Base-by-base conservation (phyloP, 2,888 invertebrate genomes). In the Volucella bombylans region DNA sequence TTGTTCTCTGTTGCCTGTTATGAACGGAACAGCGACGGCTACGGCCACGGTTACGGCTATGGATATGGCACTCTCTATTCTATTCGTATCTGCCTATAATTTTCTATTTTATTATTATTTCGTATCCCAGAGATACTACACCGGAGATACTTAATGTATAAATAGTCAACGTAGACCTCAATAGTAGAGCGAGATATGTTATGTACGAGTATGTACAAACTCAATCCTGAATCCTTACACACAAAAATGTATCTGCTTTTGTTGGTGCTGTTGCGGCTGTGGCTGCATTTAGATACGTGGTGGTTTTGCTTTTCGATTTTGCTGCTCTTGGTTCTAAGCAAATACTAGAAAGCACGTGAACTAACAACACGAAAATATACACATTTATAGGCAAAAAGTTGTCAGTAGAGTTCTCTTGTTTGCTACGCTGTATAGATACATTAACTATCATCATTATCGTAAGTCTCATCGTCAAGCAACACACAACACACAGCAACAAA, bases 71-170 rank as follows among this genome's bases (percentile, higher is more conserved):
- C 68, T 76, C 69, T 64, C 82, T 77, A 65, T 55, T 31, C 39
- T 52, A 43, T 45, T 72, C 49, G 31, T 74, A 59, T 79, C 62
- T 59, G 73, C 49, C 82, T 76, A 80, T 76, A 65, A 74, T 83
- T 80, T 74, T 74, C 74, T 83, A 83, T 74, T 83, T 74, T 83
- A 83, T 82, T 71, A 80, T 71, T 79, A 83, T 79, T 72, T 80
- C 55, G 49, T 80, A 83, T 80, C 74, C 74, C 67, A 76, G 69
- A 74, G 80, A 82, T 78, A 82, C 23, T 23, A 23, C 72, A 68
- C 57, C 73, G 62, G 68, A 78, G 78, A 79, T 73, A 79, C 68
- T 74, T 61, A 79, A 74, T 54, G 65, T 79, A 83, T 69, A 79
- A 83, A 83, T 80, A 83, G 83, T 43, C 80, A 61, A 47, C 57